These are phyloP conservation scores for Temnothorax rugatulus DNA, from an alignment of 2,888 invertebrate genomes.

Conservation along the genomic window DNA sequence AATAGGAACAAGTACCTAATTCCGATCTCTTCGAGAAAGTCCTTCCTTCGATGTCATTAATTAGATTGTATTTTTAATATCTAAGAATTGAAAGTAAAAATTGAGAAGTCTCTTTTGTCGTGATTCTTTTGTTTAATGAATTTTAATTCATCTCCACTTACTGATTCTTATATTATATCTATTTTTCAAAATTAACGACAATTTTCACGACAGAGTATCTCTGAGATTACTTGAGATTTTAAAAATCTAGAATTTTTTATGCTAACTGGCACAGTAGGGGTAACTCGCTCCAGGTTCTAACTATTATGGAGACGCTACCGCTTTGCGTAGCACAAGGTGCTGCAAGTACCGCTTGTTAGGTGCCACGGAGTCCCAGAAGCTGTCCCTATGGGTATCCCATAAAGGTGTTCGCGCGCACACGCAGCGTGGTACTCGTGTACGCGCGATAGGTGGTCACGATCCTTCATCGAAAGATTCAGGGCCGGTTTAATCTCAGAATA, in stretches of 20 bases:
- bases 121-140: slow-evolving; percentile 6
- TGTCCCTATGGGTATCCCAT: slow-evolving; percentile 68
- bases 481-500: neutral
- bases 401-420: slow-evolving; percentile 62
- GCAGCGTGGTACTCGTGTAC: slow-evolving; percentile 33
- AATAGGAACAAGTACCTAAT: neutral
- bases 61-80: neutral
- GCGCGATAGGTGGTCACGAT: slow-evolving; percentile 32
- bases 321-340: slow-evolving; percentile 18
- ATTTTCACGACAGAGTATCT: neutral
- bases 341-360: slow-evolving; percentile 67
- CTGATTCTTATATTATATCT: neutral
- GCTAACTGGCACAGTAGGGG: neutral
- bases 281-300: slow-evolving; percentile 1
- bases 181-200: neutral
- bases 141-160: neutral
- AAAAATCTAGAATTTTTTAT: neutral
- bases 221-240: neutral
- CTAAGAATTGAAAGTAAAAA: neutral
- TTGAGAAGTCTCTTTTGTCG: neutral
- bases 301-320: neutral
- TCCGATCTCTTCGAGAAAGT: neutral
- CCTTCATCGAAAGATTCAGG: slow-evolving; percentile 56
- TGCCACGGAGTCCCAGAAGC: slow-evolving; percentile 60
- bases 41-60: neutral